These are phyloP conservation scores for Chinchilla lanigera DNA, from an alignment of 2,113 vertebrate species.

Conservation along the genomic window DNA sequence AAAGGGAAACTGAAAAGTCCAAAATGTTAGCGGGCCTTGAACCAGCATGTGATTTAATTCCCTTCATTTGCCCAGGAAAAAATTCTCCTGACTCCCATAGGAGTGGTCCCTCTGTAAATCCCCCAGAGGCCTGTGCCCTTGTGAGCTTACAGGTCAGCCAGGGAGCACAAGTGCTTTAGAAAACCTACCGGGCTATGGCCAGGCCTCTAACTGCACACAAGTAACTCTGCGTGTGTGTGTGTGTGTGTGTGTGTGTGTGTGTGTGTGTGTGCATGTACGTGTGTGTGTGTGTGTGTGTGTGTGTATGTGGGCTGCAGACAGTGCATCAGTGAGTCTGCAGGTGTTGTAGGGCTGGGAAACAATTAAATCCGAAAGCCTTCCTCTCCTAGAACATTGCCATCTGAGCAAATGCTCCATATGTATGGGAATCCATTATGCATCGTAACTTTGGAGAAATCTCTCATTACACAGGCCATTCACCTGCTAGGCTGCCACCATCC, in stretches of 20 bases:
- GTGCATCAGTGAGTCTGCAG: too few relatives aligned
- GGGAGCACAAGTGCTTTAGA: background rate
- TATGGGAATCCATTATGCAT: background rate
- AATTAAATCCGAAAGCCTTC: background rate
- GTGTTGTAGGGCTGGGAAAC: background rate
- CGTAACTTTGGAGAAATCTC: background rate
- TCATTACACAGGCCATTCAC: background rate
- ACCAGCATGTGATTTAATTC: background rate
- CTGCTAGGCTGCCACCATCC: background rate
- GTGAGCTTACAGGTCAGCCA: background rate
- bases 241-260: background rate
- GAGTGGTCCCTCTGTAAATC: background rate
- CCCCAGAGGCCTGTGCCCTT: accelerated
- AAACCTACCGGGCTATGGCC: accelerated
- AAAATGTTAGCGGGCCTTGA: background rate
- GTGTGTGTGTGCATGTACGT: background rate
- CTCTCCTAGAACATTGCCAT: background rate
- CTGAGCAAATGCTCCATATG: background rate
- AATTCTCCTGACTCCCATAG: background rate
- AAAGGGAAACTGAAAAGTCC: background rate
- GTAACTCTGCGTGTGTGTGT: background rate
- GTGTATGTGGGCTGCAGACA: background rate
- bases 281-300: accelerated
- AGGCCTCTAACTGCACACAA: background rate
- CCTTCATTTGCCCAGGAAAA: background rate